Percentiles rank a stretch among this genome's conserved stretches.
These are phyloP conservation scores for Nothocercus julius DNA, from an alignment of 2,113 vertebrate genomes.

Conservation along the genomic window DNA sequence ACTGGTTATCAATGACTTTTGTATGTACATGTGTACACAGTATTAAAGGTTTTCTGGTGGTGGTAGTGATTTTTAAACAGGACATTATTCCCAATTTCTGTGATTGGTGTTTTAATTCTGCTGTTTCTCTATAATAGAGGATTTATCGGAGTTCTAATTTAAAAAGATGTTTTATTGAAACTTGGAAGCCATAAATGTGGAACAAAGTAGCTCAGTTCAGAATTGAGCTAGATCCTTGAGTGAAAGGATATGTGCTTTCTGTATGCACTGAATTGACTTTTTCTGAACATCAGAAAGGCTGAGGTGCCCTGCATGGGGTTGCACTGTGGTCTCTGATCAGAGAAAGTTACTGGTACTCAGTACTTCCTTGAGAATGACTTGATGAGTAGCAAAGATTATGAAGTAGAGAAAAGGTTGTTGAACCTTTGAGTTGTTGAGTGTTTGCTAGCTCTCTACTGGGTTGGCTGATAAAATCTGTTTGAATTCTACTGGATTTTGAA, in stretches of 20 bases:
- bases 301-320: background rate
- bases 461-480: conserved; percentile 52
- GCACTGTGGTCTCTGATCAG: background rate
- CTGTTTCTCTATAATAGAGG: background rate
- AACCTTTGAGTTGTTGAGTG: background rate
- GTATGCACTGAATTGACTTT: background rate
- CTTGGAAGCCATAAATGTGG: background rate
- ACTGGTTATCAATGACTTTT: background rate
- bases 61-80: background rate
- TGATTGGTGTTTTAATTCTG: background rate
- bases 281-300: background rate
- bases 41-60: no score
- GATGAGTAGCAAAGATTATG: conserved; percentile 37
- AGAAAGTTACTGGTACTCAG: background rate
- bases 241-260: background rate
- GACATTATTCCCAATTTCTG: background rate
- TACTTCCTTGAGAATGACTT: conserved; percentile 1
- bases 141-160: background rate
- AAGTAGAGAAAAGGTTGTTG: conserved; percentile 10
- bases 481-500: conserved; percentile 24
- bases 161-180: background rate
- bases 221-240: background rate
- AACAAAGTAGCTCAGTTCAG: background rate
- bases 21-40: no score
- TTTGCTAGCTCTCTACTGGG: conserved; percentile 53